These are phyloP conservation scores for Oryctes rhinoceros DNA, from an alignment of 1,140 invertebrate genomes.

Conservation along the genomic window DNA sequence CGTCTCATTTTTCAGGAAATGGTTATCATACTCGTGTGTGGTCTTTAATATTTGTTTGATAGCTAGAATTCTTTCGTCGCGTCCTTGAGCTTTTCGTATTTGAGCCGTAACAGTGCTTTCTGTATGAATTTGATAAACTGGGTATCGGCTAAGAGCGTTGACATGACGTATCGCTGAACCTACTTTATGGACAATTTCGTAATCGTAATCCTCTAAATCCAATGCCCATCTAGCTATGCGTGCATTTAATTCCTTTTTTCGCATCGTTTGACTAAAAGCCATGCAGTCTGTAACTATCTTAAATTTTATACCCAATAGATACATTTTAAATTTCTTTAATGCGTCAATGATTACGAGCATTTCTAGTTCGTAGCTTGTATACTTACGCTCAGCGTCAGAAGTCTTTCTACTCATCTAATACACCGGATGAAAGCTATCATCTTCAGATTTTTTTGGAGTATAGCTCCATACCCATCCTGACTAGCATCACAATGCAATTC, in stretches of 20 bases:
- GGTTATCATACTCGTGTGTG: too few relatives aligned
- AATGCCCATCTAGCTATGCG: slow-evolving; percentile 58
- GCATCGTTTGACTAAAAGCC: too few relatives aligned
- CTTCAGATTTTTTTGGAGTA: slow-evolving; percentile 55
- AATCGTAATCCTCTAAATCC: slow-evolving; percentile 55
- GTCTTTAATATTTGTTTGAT: too few relatives aligned
- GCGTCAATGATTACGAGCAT: slow-evolving; percentile 57
- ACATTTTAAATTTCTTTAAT: slow-evolving; percentile 53
- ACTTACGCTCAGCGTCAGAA: too few relatives aligned
- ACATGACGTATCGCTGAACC: slow-evolving; percentile 60
- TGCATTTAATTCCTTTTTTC: too few relatives aligned
- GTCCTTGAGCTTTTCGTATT: too few relatives aligned
- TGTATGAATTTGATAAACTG: slow-evolving; percentile 17
- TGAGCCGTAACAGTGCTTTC: slow-evolving; percentile 35
- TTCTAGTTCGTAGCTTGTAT: slow-evolving; percentile 59
- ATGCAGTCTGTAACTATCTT: too few relatives aligned
- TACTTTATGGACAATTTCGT: slow-evolving; percentile 55
- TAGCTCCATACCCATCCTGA: slow-evolving; percentile 53
- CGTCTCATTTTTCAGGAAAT: too few relatives aligned
- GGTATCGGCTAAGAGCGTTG: slow-evolving; percentile 52
- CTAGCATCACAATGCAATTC: slow-evolving; percentile 53
- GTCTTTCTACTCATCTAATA: slow-evolving; percentile 59
- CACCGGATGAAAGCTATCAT: slow-evolving; percentile 60
- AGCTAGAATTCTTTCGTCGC: too few relatives aligned
- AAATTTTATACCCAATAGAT: slow-evolving; percentile 55